Base-by-base conservation (phyloP, 2,888 invertebrate species). In the Diarsia mendica region DNA sequence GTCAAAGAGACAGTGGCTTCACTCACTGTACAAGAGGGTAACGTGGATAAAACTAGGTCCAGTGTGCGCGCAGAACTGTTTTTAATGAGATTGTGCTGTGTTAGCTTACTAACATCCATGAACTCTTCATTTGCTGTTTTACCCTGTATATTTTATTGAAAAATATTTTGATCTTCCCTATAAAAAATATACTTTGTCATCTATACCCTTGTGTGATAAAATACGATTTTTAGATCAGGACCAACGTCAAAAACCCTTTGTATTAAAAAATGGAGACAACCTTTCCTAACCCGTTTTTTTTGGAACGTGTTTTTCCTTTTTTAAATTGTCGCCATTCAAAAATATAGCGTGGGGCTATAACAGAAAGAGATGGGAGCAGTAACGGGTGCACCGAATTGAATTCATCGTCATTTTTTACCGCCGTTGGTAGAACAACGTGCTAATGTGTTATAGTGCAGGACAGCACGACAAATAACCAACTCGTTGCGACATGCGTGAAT, bases 351-450 rank as follows among this genome's bases (percentile, higher is more conserved):
- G 28, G 15, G 44, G 33, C 75, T 69, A 72, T 75, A 82, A 80
- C 71, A 75, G 72, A 79, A 84, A 73, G 71, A 78, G 75, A 83
- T 79, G 78, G 80, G 61, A 75, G 55, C 58, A 84, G 88, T 79
- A 84, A 87, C 90, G 83, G 89, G 80, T 90, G 90, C 74, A 75
- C 79, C 70, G 82, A 89, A 90, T 90, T 89, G 89, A 89, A 89
- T 87, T 82, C 80, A 75, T 67, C 51, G 79, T 83, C 77, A 85
- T 89, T 90, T 89, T 90, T 87, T 87, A 85, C 84, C 72, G 70
- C 66, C 51, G 61, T 61, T 74, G 67, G 68, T 63, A 67, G 28
- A 72, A 81, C 81, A 66, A 69, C 75, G 86, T 83, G 83, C 64
- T 79, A 87, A 86, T 85, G 73, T 53, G 64, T 75, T 80, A 67